Evolutionary conservation across 2,113 vertebrate genomes (phyloP), one percentile per base, ranked within the genome.

Genomic region (Oreocharis arfaki): DNA sequence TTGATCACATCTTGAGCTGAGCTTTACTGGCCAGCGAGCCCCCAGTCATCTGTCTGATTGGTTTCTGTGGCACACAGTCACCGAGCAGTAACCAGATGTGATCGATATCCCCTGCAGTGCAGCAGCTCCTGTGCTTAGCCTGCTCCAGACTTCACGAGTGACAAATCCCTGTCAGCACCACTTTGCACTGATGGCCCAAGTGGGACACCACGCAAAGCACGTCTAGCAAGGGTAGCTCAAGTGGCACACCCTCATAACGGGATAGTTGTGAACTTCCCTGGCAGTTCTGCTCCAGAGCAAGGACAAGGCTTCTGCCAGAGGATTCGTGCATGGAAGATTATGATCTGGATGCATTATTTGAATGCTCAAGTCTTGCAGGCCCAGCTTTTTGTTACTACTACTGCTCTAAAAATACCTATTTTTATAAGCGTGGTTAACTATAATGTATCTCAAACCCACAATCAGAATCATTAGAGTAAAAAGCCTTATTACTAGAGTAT

Each of bases 1-100:
- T 91, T 93, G 74, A 89, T 90, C 84, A 93, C 89, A 86, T 88
- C 50, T 77, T 42, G 70, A 95, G 74, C 57, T 32, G 50, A 80
- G 90, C 49, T 77, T 70, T 35, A 50, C 49, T 93, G 21, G 16
- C 35, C 79, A 85, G 32, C 0, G 4, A 96, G 82, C 89, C 74
- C 67, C 65, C 47, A 75, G 87, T 44, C 84, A 80, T 74, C 14
- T 89, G 59, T 47, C 50, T 89, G 13, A 57, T 28, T 89, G 84
- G 67, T 93, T 96, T 93, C 63, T 39, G 33, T 32, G 56, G 70
- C 89, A 37, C 32, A 44, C 50, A 61, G 61, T 42, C 82, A 74
- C 30, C n/a, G 32, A 41, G 44, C 46, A 15, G 81, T 96, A 80
- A 91, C 63, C 64, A 89, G 86, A 39, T 53, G 63, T 89, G 82